Evolutionary conservation across 2,113 vertebrate species (phyloP), one percentile per base, ranked within the genome.

Genomic region (Saguinus imperator): DNA sequence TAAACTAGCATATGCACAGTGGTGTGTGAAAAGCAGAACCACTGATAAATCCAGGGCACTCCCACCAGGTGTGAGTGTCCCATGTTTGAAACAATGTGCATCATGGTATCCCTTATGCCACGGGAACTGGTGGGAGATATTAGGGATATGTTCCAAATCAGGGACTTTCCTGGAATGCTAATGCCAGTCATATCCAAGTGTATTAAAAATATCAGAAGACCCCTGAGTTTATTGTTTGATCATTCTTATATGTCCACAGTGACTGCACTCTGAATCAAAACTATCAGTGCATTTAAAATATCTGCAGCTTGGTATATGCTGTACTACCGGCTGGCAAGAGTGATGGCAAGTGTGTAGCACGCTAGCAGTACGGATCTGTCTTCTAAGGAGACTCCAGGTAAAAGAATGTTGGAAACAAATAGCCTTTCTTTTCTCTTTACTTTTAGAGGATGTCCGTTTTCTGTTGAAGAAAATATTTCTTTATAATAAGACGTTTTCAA

Each of bases 371-470:
- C 14, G 55, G 20, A 64, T 43, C 5, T 84, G 17, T 21, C 40
- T 96, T 88, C 43, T 23, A 8, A 18, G 3, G 37, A 84, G 45
- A 1, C 3, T 66, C 17, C 27, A 17, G 12, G 17, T 73, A 91
- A 64, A 4, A 73, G 23, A 89, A 89, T 75, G 18, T 25, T 48
- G 17, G 77, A 87, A 81, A 27, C 37, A 89, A 96, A 48, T 32
- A 6, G 25, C 82, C 3, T 82, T 76, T 87, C 9, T 50, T 87
- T 94, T 58, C 13, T 70, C n/a, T 93, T 94, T 64, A 66, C 32
- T 89, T 80, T 93, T 20, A 95, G n/a, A 94, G 21, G 5, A 76
- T 66, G 20, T 77, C 5, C 94, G 29, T 43, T 93, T 93, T 94
- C 82, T 80, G 6, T 86, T 43, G 9, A 20, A 87, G 18, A 84